phyloP scores from a whole-genome alignment of 1,140 invertebrate species.

The Laupala kohalensis region DNA sequence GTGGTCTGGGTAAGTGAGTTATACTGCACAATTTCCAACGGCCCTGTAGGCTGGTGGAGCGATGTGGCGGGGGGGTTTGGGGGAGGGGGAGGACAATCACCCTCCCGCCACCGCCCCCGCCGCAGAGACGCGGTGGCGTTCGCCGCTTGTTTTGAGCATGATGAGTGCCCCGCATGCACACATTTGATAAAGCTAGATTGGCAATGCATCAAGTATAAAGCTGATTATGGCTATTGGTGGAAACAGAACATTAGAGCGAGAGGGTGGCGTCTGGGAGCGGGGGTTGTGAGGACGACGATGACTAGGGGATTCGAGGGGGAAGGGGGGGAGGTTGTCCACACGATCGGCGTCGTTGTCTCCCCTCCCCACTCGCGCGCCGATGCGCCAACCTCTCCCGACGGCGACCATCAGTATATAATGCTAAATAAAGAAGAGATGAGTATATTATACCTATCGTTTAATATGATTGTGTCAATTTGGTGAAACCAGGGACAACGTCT shows the following conservation, averaged over 20 bases:
- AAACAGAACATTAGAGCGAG: background rate
- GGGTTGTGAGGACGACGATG: too few relatives aligned
- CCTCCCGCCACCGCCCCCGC: too few relatives aligned
- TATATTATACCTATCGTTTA: background rate
- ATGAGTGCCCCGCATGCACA: constrained; percentile 8
- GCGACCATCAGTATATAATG: background rate
- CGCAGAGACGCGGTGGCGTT: background rate
- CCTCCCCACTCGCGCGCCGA: too few relatives aligned
- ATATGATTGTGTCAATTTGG: background rate
- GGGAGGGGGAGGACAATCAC: background rate
- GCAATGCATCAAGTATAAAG: constrained; percentile 14
- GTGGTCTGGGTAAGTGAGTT: background rate
- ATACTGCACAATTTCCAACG: background rate
- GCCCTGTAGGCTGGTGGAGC: background rate
- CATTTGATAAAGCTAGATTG: constrained; percentile 15
- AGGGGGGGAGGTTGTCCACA: background rate
- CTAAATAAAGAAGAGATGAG: background rate
- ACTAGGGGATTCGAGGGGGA: background rate
- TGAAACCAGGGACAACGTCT: background rate
- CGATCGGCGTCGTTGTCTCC: background rate
- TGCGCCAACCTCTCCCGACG: background rate
- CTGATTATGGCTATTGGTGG: constrained; percentile 8
- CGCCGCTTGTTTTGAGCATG: background rate
- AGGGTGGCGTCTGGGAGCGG: background rate
- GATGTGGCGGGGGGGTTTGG: background rate